A percentile compares a stretch with the other conserved stretches of the same genome.
These are phyloP conservation scores for Eristalis intricaria DNA, from an alignment of 2,888 invertebrate genomes.

Conservation along the genomic window DNA sequence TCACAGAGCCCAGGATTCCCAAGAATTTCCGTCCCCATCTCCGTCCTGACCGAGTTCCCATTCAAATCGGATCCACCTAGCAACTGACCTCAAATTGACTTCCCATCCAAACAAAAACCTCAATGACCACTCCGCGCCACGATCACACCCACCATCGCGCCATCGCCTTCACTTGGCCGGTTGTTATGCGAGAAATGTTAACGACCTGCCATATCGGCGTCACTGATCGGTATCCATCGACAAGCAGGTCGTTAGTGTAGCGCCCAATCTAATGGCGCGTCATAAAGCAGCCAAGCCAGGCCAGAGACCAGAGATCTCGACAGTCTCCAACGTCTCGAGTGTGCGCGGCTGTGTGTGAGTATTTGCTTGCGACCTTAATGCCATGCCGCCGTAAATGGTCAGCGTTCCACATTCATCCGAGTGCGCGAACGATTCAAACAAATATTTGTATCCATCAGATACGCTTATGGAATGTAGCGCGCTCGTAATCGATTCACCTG, in stretches of 20 bases:
- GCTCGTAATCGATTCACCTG: slow-evolving; percentile 7
- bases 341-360: neutral
- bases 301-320: neutral
- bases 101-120: neutral
- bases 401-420: slow-evolving; percentile 26
- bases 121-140: neutral
- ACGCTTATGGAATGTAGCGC: neutral
- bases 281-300: slow-evolving; percentile 7
- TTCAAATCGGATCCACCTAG: neutral
- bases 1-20: too few relatives aligned
- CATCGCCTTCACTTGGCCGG: neutral
- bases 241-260: slow-evolving; percentile 3
- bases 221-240: slow-evolving; percentile 9
- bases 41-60: neutral
- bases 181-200: slow-evolving; percentile 7
- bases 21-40: too few relatives aligned
- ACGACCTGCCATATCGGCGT: slow-evolving; percentile 10
- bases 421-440: neutral
- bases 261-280: slow-evolving; percentile 9
- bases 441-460: slow-evolving; percentile 7
- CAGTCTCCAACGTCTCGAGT: neutral
- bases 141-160: neutral
- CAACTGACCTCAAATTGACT: neutral
- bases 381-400: slow-evolving; percentile 41
- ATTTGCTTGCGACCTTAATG: slow-evolving; percentile 40